A percentile compares a stretch with the other conserved stretches of the same genome.
These are phyloP conservation scores for Brachirus orientalis DNA, from an alignment of 2,113 vertebrate species.

Conservation along the genomic window DNA sequence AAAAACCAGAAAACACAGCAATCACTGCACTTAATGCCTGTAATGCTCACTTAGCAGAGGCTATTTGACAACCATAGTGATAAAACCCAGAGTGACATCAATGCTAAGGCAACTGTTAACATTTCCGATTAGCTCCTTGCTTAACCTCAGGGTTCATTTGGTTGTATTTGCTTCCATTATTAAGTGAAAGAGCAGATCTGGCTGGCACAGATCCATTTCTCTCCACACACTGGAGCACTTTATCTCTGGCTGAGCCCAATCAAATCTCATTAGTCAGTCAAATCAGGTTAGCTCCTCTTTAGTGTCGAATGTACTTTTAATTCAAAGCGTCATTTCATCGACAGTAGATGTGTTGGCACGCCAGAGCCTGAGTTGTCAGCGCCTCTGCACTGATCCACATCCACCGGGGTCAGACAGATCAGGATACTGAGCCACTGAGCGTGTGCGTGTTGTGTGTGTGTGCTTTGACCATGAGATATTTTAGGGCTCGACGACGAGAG, in stretches of 20 bases:
- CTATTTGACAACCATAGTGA: slow-evolving; percentile 60
- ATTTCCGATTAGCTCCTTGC: slow-evolving; percentile 60
- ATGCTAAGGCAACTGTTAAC: slow-evolving; percentile 56
- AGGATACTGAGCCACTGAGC: slow-evolving; percentile 43
- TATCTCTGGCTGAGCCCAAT: slow-evolving; percentile 56
- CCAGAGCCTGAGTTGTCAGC: slow-evolving; percentile 64
- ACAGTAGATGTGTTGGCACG: slow-evolving; percentile 60
- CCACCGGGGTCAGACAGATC: slow-evolving; percentile 67
- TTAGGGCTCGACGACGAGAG: slow-evolving; percentile 68
- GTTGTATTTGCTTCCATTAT: slow-evolving; percentile 72
- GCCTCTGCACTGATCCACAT: slow-evolving; percentile 74
- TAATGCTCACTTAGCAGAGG: slow-evolving; percentile 39
- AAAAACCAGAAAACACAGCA: slow-evolving; percentile 15
- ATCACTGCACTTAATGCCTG: slow-evolving; percentile 32
- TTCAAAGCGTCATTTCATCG: slow-evolving; percentile 74
- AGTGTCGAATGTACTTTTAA: slow-evolving; percentile 76
- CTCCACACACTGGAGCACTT: slow-evolving; percentile 45
- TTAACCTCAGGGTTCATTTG: slow-evolving; percentile 66
- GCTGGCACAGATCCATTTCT: slow-evolving; percentile 69
- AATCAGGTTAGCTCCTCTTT: slow-evolving; percentile 76
- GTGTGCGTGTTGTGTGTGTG: slow-evolving; percentile 17
- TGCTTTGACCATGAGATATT: slow-evolving; percentile 47
- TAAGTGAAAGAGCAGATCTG: slow-evolving; percentile 55
- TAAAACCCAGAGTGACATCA: slow-evolving; percentile 49
- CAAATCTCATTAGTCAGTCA: slow-evolving; percentile 75